Base-by-base conservation (phyloP, 2,888 invertebrate species). In the Scotopteryx bipunctaria region DNA sequence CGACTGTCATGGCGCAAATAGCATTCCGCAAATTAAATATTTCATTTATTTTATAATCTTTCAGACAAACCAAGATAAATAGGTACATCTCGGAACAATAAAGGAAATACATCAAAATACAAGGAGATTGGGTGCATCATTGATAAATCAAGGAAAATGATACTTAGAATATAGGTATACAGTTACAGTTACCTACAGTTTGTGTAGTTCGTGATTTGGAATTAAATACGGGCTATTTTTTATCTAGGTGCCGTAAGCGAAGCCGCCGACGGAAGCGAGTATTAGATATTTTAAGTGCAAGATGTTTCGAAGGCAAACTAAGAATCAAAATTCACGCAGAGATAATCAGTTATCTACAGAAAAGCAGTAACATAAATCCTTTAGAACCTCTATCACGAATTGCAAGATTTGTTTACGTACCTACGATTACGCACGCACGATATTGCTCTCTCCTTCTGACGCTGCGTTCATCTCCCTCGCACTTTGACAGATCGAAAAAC, bases 401-500 rank as follows among this genome's bases (percentile, higher is more conserved):
- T 42, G 52, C 52, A 59, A 66, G 58, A 62, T 64, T 64, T 66
- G 67, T 71, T 73, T 79, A 78, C 75, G 72, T 76, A 73, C 75
- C 72, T 68, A 67, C 73, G 55, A 62, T 74, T 69, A 78, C 75
- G 60, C 67, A 66, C 66, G 66, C 63, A 65, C 57, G 46, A 51
- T 66, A 70, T 64, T 55, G 52, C 72, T 63, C 43, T 77, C 78
- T 58, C 71, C 25, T 64, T 77, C 75, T 64, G 56, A 49, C 52
- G 31, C 56, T 48, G 59, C 74, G 70, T 67, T 64, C 74, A 61
- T 83, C 85, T 78, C 83, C 73, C 68, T 86, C 83, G 66, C 66
- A 69, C 78, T 78, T 81, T 84, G 86, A 86, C 87, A 83, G 83
- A 75, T 81, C 73, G 71, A 69, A 73, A 73, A 62, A 73, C 73